Evolutionary conservation across 2,888 invertebrate genomes (phyloP), one percentile per base, ranked within the genome.

Genomic region (Clistopyga incitator): DNA sequence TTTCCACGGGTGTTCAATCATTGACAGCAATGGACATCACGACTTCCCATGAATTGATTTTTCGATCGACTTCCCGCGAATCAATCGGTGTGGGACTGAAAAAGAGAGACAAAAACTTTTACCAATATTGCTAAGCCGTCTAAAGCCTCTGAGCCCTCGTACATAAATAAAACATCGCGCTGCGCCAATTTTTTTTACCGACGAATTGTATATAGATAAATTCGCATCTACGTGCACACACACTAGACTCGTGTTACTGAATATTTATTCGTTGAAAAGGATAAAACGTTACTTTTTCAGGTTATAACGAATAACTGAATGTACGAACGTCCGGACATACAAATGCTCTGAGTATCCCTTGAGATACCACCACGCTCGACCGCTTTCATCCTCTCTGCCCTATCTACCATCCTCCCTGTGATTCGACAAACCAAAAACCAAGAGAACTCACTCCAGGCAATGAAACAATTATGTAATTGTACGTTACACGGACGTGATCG

Each of bases 201-300:
- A 81, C 76, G 75, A 76, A 81, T 81, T 81, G 54, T 76, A 76
- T 20, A 70, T 38, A 45, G 18, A n/a, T 61, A 6, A 59, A 34
- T 70, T 29, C 45, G 34, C 42, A 45, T 13, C 38, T 65, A 13
- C 29, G 29, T 56, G n/a, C n/a, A 29, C 56, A 13, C 20, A 67
- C 20, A 11, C 23, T 38, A 56, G 18, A 11, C 45, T 38, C 56
- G 34, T 20, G 56, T 34, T 23, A 29, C 52, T 77, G 71, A 77
- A 72, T 81, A 77, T 81, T 81, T 77, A 81, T 81, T 77, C 71
- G 56, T 72, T 47, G 77, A 67, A 72, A 67, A 20, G 50, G 67
- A 38, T 25, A 52, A 47, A 13, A 59, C 29, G 6, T 67, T 54
- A 38, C 70, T 56, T 59, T 77, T 72, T 59, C 59, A 10, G n/a